Evolutionary conservation across 1,140 invertebrate genomes (phyloP).

Genomic region (Drosophila azteca): DNA sequence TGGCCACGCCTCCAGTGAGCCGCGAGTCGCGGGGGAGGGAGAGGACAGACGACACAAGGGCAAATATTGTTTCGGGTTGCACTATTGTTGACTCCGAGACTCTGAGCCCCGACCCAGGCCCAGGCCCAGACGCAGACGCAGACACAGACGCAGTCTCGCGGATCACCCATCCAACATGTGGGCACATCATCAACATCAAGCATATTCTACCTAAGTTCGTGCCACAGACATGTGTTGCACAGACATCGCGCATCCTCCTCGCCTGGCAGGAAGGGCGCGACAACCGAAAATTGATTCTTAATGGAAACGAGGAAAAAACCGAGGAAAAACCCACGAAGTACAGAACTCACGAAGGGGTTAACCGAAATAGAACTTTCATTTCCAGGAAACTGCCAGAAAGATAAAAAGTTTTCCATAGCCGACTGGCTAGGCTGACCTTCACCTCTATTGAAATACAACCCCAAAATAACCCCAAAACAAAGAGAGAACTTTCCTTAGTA

Average conservation of each 20-base stretch:
- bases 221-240: constrained; percentile 75
- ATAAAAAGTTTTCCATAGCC: constrained; percentile 7
- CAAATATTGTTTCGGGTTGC: constrained; percentile 78
- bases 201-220: constrained; percentile 60
- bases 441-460: constrained; percentile 20
- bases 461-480: background rate
- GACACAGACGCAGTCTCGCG: constrained; percentile 15
- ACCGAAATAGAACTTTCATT: constrained; percentile 17
- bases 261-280: constrained; percentile 18
- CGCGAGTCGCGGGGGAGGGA: background rate
- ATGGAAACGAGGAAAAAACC: background rate
- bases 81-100: constrained; percentile 62
- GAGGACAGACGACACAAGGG: constrained; percentile 62
- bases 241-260: constrained; percentile 33
- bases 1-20: constrained; percentile 26
- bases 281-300: constrained; percentile 18
- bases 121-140: background rate
- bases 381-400: constrained; percentile 27
- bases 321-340: constrained; percentile 9
- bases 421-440: constrained; percentile 20
- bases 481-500: constrained; percentile 33
- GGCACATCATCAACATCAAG: constrained; percentile 53
- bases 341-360: constrained; percentile 33
- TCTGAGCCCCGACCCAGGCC: constrained; percentile 2
- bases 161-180: constrained; percentile 43